Evolutionary conservation across 2,888 invertebrate genomes (phyloP), one percentile per base, ranked within the genome.

Genomic region (Zonitis immaculata): DNA sequence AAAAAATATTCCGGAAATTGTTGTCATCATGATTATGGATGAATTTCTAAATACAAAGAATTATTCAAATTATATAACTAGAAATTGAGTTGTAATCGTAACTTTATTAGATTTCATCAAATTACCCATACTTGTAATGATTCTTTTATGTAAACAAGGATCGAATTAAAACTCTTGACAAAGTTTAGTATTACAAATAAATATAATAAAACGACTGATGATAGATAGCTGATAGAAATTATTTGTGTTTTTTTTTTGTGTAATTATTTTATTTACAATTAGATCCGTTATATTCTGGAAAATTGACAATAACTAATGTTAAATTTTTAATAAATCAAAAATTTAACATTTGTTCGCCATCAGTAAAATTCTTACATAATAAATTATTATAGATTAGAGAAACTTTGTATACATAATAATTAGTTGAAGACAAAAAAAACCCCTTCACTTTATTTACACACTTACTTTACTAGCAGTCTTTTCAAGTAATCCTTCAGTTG

Each of bases 401-500:
- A n/a, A n/a, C n/a, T n/a, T n/a, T n/a, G n/a, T n/a, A n/a, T n/a
- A n/a, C n/a, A n/a, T n/a, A n/a, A n/a, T n/a, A n/a, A n/a, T n/a
- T n/a, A n/a, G n/a, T n/a, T n/a, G n/a, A n/a, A n/a, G n/a, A n/a
- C n/a, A n/a, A n/a, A n/a, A n/a, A n/a, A n/a, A n/a, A n/a, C n/a
- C n/a, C n/a, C n/a, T n/a, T n/a, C n/a, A n/a, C n/a, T n/a, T n/a
- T n/a, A n/a, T n/a, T n/a, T n/a, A n/a, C n/a, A n/a, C n/a, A 66
- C 74, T 71, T 64, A 75, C 74, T 68, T 74, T 75, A 58, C 65
- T 69, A 51, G 68, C 72, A 69, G 74, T 74, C 72, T 79, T 77
- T 63, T 77, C 76, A 60, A 75, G 69, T 42, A 60, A 61, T 59
- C 76, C 76, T 63, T 79, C 79, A 51, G 77, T 77, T 53, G 78